phyloP scores from a whole-genome alignment of 2,888 invertebrate species.

The Brenthis hecate region DNA sequence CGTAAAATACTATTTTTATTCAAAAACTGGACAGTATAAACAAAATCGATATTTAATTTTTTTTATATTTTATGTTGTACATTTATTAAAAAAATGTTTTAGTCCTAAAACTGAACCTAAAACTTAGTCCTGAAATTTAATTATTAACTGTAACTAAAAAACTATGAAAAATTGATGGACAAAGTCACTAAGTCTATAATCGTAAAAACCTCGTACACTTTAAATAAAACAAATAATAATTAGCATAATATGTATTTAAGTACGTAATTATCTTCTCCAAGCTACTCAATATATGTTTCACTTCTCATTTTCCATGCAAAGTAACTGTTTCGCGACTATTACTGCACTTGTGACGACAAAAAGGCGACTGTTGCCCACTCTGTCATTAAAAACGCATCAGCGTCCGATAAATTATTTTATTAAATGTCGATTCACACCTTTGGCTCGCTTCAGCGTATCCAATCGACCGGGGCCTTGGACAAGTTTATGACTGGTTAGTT shows the following conservation, averaged over 20 bases:
- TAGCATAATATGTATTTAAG: slow-evolving; percentile 24
- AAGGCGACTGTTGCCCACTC: slow-evolving; percentile 42
- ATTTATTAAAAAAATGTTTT: too few species aligned
- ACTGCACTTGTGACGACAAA: slow-evolving; percentile 44
- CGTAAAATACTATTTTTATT: too few species aligned
- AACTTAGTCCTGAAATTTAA: too few species aligned
- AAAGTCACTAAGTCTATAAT: slow-evolving; percentile 4
- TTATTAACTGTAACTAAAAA: too few species aligned
- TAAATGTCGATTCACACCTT: slow-evolving; percentile 79
- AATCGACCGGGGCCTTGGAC: slow-evolving; percentile 55
- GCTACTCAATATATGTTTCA: slow-evolving; percentile 25
- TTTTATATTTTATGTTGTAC: too few species aligned
- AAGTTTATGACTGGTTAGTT: slow-evolving; percentile 46
- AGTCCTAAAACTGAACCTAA: too few species aligned
- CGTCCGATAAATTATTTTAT: slow-evolving; percentile 72
- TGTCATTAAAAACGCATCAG: slow-evolving; percentile 78
- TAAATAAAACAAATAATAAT: slow-evolving; percentile 16
- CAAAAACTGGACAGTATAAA: too few species aligned
- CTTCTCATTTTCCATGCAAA: slow-evolving; percentile 41
- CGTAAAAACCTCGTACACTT: not conserved
- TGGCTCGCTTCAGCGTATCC: slow-evolving; percentile 60
- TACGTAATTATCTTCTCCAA: slow-evolving; percentile 30
- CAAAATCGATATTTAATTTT: too few species aligned
- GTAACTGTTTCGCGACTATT: slow-evolving; percentile 45
- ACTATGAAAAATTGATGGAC: not conserved